phyloP scores from a whole-genome alignment of 2,797 vertebrate species.

The Siniperca undulata region DNA sequence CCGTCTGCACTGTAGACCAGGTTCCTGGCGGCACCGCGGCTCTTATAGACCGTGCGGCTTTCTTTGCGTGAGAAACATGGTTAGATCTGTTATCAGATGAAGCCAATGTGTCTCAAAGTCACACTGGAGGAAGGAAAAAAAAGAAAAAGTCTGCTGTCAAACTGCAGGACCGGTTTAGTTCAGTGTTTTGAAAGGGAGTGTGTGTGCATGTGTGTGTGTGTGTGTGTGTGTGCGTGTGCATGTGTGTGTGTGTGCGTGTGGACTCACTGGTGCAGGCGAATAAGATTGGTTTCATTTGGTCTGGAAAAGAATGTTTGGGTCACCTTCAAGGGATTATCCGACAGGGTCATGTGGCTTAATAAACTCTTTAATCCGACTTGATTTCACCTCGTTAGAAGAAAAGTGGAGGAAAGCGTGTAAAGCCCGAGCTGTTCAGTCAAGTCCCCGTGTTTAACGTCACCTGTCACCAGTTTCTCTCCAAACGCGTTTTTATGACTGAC shows the following conservation, averaged over 20 bases:
- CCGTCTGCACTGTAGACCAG: neutral
- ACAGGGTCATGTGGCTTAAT: slow-evolving; percentile 53
- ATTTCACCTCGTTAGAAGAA: slow-evolving; percentile 57
- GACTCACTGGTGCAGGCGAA: slow-evolving; percentile 36
- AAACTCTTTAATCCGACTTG: slow-evolving; percentile 59
- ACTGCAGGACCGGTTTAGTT: slow-evolving; percentile 49
- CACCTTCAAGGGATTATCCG: slow-evolving; percentile 67
- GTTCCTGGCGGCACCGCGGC: neutral
- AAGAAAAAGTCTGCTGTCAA: slow-evolving; percentile 19
- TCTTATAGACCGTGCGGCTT: slow-evolving; percentile 44
- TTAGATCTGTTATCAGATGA: slow-evolving; percentile 37
- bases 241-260: slow-evolving; percentile 22
- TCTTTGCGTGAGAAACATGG: slow-evolving; percentile 64
- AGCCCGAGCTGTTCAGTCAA: slow-evolving; percentile 13
- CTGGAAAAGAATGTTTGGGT: slow-evolving; percentile 75
- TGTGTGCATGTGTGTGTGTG: slow-evolving; percentile 31
- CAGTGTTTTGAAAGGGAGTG: slow-evolving; percentile 33
- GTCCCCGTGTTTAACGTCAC: slow-evolving; percentile 20
- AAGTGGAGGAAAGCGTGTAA: slow-evolving; percentile 35
- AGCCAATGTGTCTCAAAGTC: slow-evolving; percentile 11
- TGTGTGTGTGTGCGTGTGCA: slow-evolving; percentile 28
- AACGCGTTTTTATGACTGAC: neutral
- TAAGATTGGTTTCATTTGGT: slow-evolving; percentile 61
- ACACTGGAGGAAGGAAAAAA: neutral
- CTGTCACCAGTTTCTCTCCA: slow-evolving; percentile 26